Conservation (phyloP, 2,888 invertebrate genomes). For the Bugulina stolonifera region DNA sequence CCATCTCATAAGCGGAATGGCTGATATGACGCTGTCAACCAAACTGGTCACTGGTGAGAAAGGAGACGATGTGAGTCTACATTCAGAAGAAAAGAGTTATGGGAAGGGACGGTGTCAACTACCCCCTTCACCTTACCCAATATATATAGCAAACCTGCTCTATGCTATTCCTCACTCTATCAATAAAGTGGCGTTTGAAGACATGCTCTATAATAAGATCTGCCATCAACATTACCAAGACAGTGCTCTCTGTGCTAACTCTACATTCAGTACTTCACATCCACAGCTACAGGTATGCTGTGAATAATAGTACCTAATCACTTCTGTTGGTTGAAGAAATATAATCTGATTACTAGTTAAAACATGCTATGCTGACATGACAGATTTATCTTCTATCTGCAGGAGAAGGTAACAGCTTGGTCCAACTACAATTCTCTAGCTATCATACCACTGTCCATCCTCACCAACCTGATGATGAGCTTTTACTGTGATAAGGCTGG, state of each 20-base stretch:
- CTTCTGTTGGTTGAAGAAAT: too few species aligned
- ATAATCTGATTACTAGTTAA: too few species aligned
- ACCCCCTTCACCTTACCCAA: neutral
- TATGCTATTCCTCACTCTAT: neutral
- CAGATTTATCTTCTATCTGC: too few species aligned
- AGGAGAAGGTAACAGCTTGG: neutral
- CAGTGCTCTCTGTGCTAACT: neutral
- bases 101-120: neutral
- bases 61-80: too few species aligned
- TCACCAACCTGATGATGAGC: neutral
- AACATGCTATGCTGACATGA: too few species aligned
- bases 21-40: too few species aligned
- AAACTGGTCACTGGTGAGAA: too few species aligned
- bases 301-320: too few species aligned
- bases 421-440: neutral
- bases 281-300: neutral
- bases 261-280: neutral
- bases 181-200: neutral
- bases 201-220: neutral
- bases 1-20: too few species aligned
- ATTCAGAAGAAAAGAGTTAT: too few species aligned
- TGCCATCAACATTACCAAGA: neutral
- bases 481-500: conserved; percentile 19
- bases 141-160: conserved; percentile 8
- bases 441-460: neutral